Evolutionary conservation across 1,140 invertebrate genomes (phyloP), one percentile per base, ranked within the genome.

Genomic region (Drosophila nasuta): DNA sequence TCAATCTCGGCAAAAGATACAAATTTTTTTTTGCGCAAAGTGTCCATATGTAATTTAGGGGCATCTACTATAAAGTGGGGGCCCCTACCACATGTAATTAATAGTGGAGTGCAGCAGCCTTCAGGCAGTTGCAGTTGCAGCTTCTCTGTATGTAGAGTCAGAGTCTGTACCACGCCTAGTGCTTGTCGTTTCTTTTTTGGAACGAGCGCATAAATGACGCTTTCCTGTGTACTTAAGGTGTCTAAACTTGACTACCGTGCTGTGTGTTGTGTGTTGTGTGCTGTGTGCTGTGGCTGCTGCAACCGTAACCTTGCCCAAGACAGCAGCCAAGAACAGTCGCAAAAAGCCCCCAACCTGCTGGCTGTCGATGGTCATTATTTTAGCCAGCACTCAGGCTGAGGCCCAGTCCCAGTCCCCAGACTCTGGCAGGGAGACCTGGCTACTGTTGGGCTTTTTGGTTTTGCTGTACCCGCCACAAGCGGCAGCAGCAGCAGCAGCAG

Each of bases 161-260:
- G 54, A 58, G 28, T 20, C 46, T 51, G 13, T 68, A 71, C 80
- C 83, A 87, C 83, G 82, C 85, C 83, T 58, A 80, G 73, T 58
- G 80, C 77, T 89, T 87, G 83, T 87, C 77, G 69, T 88, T 74
- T 38, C 33, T 60, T 74, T 87, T 88, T 80, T 64, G 82, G 71
- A 87, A 87, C 82, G 82, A 87, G 83, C 85, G 77, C 74, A 78
- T 87, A 88, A 87, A 83, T 89, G 83, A 89, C 83, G 83, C 83
- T 83, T 88, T 83, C 83, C 83, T 88, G 83, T 87, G 85, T 89
- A 87, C 81, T 89, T 87, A 88, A 87, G 83, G 83, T 87, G 83
- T 87, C 83, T 83, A 87, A 87, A 87, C 83, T 87, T 87, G 83
- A 87, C 83, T 87, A 87, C 83, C 81, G 83, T 87, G 77, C 66